phyloP scores from a whole-genome alignment of 2,888 invertebrate genomes.

The Euplagia quadripunctaria region DNA sequence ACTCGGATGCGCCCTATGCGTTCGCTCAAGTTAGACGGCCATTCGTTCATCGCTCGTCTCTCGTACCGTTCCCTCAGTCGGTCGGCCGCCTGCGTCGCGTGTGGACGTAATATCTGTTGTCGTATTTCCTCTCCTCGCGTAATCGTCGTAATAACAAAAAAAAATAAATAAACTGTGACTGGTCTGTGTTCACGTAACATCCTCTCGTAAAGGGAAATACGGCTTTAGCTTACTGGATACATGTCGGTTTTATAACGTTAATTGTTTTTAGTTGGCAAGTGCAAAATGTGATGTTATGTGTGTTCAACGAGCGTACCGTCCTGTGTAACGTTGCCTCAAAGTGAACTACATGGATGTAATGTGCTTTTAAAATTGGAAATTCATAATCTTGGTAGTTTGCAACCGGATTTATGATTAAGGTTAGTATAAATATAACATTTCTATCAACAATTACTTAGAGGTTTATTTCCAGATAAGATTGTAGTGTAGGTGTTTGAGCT shows the following conservation, averaged over 20 bases:
- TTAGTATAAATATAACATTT: slow-evolving; percentile 52
- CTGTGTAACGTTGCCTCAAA: slow-evolving; percentile 80
- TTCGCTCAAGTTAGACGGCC: slow-evolving; percentile 65
- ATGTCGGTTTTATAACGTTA: slow-evolving; percentile 64
- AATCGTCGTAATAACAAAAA: slow-evolving; percentile 75
- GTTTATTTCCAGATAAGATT: slow-evolving; percentile 50
- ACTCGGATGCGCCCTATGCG: slow-evolving; percentile 75
- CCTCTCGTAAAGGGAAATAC: slow-evolving; percentile 60
- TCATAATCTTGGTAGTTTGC: slow-evolving; percentile 57
- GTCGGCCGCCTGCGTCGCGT: slow-evolving; percentile 68
- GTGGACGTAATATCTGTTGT: slow-evolving; percentile 53
- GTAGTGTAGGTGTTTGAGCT: slow-evolving; percentile 48
- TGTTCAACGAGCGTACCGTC: slow-evolving; percentile 78
- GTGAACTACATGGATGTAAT: slow-evolving; percentile 82
- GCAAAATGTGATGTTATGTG: slow-evolving; percentile 86
- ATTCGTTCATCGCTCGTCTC: slow-evolving; percentile 70
- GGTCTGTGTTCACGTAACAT: slow-evolving; percentile 66
- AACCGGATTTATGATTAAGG: slow-evolving; percentile 66
- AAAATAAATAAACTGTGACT: slow-evolving; percentile 70
- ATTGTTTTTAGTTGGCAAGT: slow-evolving; percentile 77
- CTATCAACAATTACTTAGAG: slow-evolving; percentile 28
- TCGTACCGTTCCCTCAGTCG: slow-evolving; percentile 75
- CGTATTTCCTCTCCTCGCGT: slow-evolving; percentile 61
- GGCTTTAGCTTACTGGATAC: slow-evolving; percentile 67
- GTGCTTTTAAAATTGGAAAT: slow-evolving; percentile 81